These are phyloP conservation scores for Armadillidium nasatum DNA, from an alignment of 1,140 invertebrate genomes.

Conservation along the genomic window DNA sequence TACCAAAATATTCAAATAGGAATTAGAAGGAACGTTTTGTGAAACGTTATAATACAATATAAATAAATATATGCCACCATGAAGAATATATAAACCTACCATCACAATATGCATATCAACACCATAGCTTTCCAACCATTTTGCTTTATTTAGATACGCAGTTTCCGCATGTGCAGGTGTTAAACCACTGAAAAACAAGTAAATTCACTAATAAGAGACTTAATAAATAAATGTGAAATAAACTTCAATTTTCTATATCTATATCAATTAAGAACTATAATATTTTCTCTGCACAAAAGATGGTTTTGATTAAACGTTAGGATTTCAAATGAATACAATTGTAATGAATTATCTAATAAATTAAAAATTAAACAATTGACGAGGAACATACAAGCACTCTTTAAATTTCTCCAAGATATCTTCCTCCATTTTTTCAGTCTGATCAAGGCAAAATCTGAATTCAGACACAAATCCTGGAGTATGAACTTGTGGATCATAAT, in stretches of 20 bases:
- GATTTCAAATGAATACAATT: no score
- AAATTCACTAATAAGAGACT: no score
- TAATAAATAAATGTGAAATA: no score
- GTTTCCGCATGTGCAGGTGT: conserved; percentile 88
- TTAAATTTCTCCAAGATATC: conserved; percentile 85
- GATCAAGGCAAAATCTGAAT: conserved; percentile 90
- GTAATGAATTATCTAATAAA: no score
- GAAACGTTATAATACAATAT: conserved; percentile 12
- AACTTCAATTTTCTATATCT: no score
- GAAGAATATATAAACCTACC: conserved; percentile 49
- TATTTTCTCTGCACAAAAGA: no score
- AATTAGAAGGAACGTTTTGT: background rate
- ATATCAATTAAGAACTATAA: no score
- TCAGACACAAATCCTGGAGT: conserved; percentile 94
- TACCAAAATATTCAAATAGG: conserved; percentile 40
- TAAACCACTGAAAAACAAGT: conserved; percentile 57
- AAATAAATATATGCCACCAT: background rate
- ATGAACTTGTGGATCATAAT: conserved; percentile 86
- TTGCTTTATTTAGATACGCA: conserved; percentile 86
- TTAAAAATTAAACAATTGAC: no score
- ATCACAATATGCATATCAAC: conserved; percentile 92
- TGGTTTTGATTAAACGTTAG: no score
- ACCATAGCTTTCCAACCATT: conserved; percentile 95
- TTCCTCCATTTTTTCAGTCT: conserved; percentile 89
- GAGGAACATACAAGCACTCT: conserved; percentile 59